Conservation (phyloP, 2,797 vertebrate species). For the Passerculus sandwichensis region DNA sequence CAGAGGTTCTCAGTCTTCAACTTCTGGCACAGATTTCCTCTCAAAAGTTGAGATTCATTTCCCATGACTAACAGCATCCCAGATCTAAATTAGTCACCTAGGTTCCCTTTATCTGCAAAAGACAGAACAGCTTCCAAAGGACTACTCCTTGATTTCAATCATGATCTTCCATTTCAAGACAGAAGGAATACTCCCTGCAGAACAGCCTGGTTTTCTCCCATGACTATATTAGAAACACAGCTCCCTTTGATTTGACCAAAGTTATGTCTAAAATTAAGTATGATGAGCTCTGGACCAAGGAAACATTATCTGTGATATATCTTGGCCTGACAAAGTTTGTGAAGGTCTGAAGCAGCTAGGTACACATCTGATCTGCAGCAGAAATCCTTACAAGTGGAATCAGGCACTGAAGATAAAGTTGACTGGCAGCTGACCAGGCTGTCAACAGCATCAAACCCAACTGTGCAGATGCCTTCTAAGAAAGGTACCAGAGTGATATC, state of each 20-base stretch:
- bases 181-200: neutral
- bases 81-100: neutral
- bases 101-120: neutral
- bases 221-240: neutral
- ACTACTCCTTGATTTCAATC: neutral
- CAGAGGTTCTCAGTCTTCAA: neutral
- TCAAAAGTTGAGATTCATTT: neutral
- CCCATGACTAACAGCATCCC: neutral
- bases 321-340: neutral
- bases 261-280: neutral
- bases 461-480: slow-evolving; percentile 7
- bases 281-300: neutral
- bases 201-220: neutral
- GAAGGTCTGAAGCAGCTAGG: neutral
- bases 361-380: neutral
- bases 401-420: slow-evolving; percentile 42
- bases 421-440: slow-evolving; percentile 46
- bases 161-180: neutral
- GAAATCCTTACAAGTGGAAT: slow-evolving; percentile 21
- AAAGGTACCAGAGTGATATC: slow-evolving; percentile 31
- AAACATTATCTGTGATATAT: neutral
- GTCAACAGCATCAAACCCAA: slow-evolving; percentile 43
- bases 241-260: neutral
- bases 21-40: neutral
- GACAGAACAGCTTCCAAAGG: neutral